Percentiles rank a stretch among this genome's conserved stretches.
phyloP scores from a whole-genome alignment of 2,888 invertebrate species.

The Diabrotica balteata region DNA sequence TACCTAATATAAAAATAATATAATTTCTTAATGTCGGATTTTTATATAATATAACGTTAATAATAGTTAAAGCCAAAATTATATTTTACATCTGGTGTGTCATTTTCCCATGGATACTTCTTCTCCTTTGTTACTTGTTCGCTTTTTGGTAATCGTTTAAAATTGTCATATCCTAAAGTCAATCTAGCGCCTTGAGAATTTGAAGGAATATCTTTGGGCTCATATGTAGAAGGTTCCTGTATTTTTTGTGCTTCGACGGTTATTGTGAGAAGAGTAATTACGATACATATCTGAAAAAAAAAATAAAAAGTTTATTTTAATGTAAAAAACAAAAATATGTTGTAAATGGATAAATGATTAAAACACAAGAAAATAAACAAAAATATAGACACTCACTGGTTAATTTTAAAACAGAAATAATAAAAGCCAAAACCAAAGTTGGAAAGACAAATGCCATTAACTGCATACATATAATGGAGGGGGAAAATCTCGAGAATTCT shows the following conservation, averaged over 20 bases:
- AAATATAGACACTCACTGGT: too few relatives aligned
- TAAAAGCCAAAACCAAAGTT: too few relatives aligned
- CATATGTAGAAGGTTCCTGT: slow-evolving; percentile 32
- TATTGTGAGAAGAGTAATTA: slow-evolving; percentile 7
- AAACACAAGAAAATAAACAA: not conserved
- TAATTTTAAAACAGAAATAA: too few relatives aligned
- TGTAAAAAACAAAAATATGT: not conserved
- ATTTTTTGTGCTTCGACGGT: slow-evolving; percentile 16
- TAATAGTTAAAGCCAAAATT: slow-evolving; percentile 10
- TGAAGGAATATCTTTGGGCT: slow-evolving; percentile 26
- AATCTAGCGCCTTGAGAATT: slow-evolving; percentile 32
- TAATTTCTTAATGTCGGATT: too few relatives aligned
- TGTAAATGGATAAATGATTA: not conserved
- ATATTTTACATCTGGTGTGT: slow-evolving; percentile 16
- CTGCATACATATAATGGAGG: too few relatives aligned
- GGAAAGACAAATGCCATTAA: too few relatives aligned
- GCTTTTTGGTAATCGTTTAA: slow-evolving; percentile 27
- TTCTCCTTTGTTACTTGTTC: not conserved
- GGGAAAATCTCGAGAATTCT: too few relatives aligned
- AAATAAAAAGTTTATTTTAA: not conserved
- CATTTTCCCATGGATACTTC: slow-evolving; percentile 21
- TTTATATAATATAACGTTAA: too few relatives aligned
- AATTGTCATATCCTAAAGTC: slow-evolving; percentile 33
- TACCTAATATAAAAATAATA: too few relatives aligned
- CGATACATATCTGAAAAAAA: slow-evolving; percentile 14